Evolutionary conservation across 1,140 invertebrate genomes (phyloP).

Genomic region (Nephotettix cincticeps): DNA sequence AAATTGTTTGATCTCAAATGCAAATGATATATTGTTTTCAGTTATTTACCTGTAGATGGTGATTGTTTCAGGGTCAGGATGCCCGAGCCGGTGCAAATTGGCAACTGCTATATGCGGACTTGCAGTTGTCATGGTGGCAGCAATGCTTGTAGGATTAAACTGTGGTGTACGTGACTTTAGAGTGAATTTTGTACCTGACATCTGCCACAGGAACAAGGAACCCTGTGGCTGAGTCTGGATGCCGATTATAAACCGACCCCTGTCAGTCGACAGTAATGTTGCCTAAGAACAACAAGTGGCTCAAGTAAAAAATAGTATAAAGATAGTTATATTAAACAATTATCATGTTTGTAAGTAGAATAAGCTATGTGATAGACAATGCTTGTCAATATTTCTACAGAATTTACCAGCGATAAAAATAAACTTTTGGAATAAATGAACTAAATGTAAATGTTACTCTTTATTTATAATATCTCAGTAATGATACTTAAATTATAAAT

Average conservation of each 20-base stretch:
- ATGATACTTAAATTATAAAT: too few species aligned
- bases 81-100: conserved; percentile 38
- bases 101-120: conserved; percentile 41
- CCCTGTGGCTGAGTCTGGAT: neutral
- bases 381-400: too few species aligned
- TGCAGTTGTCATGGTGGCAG: conserved; percentile 36
- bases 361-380: too few species aligned
- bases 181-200: neutral
- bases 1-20: too few species aligned
- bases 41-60: conserved; percentile 38
- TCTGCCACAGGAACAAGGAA: neutral
- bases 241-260: neutral
- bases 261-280: neutral
- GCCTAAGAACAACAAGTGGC: neutral
- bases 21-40: too few species aligned
- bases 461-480: too few species aligned
- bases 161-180: neutral
- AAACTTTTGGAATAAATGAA: too few species aligned
- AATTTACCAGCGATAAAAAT: too few species aligned
- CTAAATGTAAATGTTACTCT: too few species aligned
- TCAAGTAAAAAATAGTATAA: too few species aligned
- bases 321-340: too few species aligned
- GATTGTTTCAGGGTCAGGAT: conserved; percentile 30
- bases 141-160: conserved; percentile 22
- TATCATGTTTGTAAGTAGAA: too few species aligned